Percentiles rank a stretch among this genome's conserved stretches.
phyloP scores from a whole-genome alignment of 2,113 vertebrate genomes.

The Ramphastos sulfuratus region DNA sequence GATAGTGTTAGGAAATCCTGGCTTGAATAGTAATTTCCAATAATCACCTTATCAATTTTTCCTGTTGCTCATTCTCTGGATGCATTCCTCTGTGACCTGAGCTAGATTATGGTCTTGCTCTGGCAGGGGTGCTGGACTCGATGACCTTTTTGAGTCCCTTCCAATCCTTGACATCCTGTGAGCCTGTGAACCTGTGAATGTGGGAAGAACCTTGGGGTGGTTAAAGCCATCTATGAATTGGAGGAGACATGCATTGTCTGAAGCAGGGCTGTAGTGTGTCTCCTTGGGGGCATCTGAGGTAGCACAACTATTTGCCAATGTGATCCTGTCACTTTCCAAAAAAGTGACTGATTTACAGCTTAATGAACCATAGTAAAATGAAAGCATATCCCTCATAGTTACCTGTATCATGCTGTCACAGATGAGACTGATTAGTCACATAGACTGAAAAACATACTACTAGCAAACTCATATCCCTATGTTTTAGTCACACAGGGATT shows the following conservation, averaged over 20 bases:
- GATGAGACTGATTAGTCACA: constrained; percentile 6
- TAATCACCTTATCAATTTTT: background rate
- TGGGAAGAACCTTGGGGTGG: background rate
- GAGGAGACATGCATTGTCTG: background rate
- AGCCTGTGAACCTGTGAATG: background rate
- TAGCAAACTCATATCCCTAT: background rate
- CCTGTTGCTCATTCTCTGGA: background rate
- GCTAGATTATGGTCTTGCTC: too few relatives aligned
- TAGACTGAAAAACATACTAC: background rate
- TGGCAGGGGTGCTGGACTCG: too few relatives aligned
- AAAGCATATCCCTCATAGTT: background rate
- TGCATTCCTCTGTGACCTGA: too few relatives aligned
- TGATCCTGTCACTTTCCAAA: background rate
- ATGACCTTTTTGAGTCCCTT: too few relatives aligned
- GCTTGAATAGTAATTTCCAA: background rate
- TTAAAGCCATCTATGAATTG: background rate
- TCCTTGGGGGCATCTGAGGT: background rate
- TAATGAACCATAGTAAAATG: background rate
- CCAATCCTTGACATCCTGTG: too few relatives aligned
- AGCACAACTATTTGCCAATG: background rate
- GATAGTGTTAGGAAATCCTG: background rate
- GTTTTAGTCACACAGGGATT: background rate
- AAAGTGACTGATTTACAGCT: background rate
- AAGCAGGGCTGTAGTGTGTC: background rate
- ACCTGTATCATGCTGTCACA: background rate